Evolutionary conservation across 2,888 invertebrate species (phyloP).

Genomic region (Odontomyia ornata): DNA sequence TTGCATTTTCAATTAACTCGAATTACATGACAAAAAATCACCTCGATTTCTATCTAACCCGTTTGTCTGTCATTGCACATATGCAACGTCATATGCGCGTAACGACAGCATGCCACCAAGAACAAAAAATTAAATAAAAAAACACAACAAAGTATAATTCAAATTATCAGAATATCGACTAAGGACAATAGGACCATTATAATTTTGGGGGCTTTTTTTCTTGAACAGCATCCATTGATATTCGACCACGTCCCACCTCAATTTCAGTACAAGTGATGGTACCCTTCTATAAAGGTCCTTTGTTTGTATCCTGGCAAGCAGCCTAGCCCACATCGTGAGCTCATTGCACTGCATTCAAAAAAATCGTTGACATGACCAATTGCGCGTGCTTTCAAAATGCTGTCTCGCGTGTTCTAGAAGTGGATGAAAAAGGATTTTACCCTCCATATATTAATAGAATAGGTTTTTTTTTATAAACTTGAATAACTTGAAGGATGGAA

Average conservation of each 20-base stretch:
- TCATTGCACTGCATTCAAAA: constrained; percentile 4
- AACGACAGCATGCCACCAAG: neutral
- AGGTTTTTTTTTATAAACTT: constrained; percentile 29
- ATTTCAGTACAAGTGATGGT: constrained; percentile 24
- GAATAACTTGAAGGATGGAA: constrained; percentile 5
- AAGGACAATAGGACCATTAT: constrained; percentile 37
- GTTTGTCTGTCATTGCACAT: constrained; percentile 42
- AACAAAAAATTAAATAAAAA: no score
- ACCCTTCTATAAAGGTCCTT: constrained; percentile 4
- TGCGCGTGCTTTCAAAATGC: constrained; percentile 45
- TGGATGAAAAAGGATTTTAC: constrained; percentile 11
- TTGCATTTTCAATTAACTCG: constrained; percentile 47
- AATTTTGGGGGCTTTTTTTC: constrained; percentile 37
- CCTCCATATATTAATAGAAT: neutral
- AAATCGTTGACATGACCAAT: constrained; percentile 45
- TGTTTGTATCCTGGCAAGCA: constrained; percentile 14
- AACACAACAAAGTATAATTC: constrained; percentile 25
- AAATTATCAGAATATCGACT: constrained; percentile 25
- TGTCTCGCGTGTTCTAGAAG: constrained; percentile 26
- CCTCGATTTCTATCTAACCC: constrained; percentile 35
- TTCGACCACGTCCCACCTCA: constrained; percentile 26
- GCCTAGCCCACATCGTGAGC: neutral
- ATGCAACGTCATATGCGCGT: constrained; percentile 39
- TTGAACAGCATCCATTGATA: constrained; percentile 19
- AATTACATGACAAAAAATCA: constrained; percentile 44